Conservation (phyloP, 2,888 invertebrate genomes). For the Ethmia dodecea region DNA sequence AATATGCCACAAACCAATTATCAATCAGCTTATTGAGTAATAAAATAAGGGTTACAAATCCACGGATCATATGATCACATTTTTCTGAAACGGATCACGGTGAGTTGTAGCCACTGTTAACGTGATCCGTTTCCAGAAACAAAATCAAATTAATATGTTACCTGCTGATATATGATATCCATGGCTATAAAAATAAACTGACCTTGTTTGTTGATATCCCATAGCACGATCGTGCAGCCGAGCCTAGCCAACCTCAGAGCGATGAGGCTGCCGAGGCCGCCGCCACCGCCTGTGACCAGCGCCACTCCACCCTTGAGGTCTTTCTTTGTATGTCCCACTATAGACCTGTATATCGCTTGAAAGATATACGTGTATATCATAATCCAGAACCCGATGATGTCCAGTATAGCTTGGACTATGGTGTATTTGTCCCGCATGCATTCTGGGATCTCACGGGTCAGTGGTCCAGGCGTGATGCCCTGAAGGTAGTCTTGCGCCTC, state of each 20-base stretch:
- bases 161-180: too few species aligned
- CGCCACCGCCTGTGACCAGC: conserved; percentile 93
- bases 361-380: conserved; percentile 66
- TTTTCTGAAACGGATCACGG: too few species aligned
- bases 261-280: conserved; percentile 88
- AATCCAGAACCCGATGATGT: conserved; percentile 75
- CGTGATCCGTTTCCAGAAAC: too few species aligned
- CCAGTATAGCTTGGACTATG: conserved; percentile 72
- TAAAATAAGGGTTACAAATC: too few species aligned
- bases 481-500: conserved; percentile 64
- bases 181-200: conserved; percentile 37
- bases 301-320: conserved; percentile 86
- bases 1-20: too few species aligned
- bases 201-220: conserved; percentile 94
- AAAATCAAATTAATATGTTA: too few species aligned
- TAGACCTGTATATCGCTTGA: conserved; percentile 78
- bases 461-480: conserved; percentile 59
- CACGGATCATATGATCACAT: too few species aligned
- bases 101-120: too few species aligned
- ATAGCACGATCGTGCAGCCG: conserved; percentile 88
- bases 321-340: conserved; percentile 81
- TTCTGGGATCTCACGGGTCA: conserved; percentile 66
- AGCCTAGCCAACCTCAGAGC: conserved; percentile 85
- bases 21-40: too few species aligned
- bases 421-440: conserved; percentile 71